phyloP scores from a whole-genome alignment of 2,797 vertebrate genomes.

The Neosilurus hyrtlii region DNA sequence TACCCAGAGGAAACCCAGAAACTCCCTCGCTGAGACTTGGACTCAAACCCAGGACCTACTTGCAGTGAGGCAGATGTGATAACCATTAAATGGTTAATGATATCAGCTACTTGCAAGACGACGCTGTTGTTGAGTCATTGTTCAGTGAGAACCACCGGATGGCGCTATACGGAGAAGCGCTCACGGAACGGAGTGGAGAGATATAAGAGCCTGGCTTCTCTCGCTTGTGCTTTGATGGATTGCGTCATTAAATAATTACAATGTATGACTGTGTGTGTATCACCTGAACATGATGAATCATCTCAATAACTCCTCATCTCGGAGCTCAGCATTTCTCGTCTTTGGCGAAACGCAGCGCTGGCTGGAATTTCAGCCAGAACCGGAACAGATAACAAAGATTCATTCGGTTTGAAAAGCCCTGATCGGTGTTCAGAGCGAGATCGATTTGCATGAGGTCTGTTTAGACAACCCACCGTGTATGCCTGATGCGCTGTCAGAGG shows the following conservation, averaged over 20 bases:
- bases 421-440: constrained; percentile 11
- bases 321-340: constrained; percentile 21
- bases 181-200: neutral
- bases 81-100: neutral
- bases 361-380: constrained; percentile 44
- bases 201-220: constrained; percentile 35
- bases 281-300: constrained; percentile 62
- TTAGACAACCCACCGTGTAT: constrained; percentile 60
- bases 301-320: constrained; percentile 54
- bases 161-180: constrained; percentile 32
- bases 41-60: too few relatives aligned
- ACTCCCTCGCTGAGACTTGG: too few relatives aligned
- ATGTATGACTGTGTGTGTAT: constrained; percentile 59
- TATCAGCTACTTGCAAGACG: neutral
- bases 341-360: neutral
- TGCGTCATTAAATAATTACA: constrained; percentile 66
- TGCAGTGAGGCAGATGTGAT: too few relatives aligned
- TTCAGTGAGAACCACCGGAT: constrained; percentile 39
- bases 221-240: constrained; percentile 66
- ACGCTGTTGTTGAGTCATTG: neutral
- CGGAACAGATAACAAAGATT: constrained; percentile 52
- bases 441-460: constrained; percentile 64
- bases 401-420: constrained; percentile 49
- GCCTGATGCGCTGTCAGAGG: neutral
- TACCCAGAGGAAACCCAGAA: too few relatives aligned